These are phyloP conservation scores for Hipposideros armiger DNA, from an alignment of 2,113 vertebrate species.

Conservation along the genomic window DNA sequence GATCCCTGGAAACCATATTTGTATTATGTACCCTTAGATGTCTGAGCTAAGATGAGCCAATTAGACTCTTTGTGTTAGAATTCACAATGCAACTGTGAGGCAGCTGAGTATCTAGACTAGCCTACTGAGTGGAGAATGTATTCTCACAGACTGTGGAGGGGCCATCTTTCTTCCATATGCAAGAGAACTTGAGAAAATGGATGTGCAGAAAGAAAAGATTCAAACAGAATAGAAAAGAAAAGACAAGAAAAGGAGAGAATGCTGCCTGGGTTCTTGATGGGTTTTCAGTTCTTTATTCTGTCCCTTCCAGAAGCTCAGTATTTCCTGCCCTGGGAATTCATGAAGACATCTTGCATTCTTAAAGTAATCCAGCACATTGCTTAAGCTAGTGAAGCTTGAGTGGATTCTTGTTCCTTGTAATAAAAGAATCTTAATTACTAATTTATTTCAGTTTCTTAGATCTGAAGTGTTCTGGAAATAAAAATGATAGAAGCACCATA, in stretches of 20 bases:
- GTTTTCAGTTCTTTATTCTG: background rate
- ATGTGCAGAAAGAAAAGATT: background rate
- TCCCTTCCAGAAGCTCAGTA: background rate
- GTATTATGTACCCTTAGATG: background rate
- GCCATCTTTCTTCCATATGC: background rate
- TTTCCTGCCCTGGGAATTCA: background rate
- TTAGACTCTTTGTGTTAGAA: background rate
- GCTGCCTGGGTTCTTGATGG: no score
- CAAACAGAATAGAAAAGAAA: background rate
- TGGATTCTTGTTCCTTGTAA: background rate
- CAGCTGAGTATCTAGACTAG: no score
- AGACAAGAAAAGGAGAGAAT: background rate
- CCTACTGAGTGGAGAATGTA: background rate
- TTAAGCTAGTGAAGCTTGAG: background rate
- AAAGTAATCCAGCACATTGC: background rate
- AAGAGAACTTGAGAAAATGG: background rate
- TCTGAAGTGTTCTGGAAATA: conserved; percentile 50
- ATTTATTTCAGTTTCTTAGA: background rate
- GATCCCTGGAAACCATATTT: background rate
- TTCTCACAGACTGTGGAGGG: background rate
- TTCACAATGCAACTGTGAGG: background rate
- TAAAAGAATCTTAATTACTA: conserved; percentile 2
- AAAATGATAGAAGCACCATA: background rate
- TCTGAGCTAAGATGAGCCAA: background rate
- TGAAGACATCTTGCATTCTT: background rate